phyloP scores from a whole-genome alignment of 2,113 vertebrate species.

The Egretta garzetta region DNA sequence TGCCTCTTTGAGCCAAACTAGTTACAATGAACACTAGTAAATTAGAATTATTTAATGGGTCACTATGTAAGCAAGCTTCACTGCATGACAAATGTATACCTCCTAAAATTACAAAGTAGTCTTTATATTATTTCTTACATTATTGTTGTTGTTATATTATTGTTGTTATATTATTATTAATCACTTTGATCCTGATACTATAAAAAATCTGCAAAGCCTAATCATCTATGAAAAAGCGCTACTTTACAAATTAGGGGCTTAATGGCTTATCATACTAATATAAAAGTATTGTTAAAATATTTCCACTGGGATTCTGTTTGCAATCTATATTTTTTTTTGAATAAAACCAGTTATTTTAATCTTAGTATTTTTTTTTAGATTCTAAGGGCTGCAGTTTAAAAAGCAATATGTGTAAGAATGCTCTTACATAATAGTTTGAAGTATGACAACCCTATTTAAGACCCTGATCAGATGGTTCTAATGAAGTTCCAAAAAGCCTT shows the following conservation, averaged over 20 bases:
- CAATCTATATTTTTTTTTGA: not conserved
- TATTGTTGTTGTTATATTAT: not conserved
- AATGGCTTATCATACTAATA: not conserved
- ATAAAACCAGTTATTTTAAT: not conserved
- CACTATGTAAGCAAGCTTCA: not conserved
- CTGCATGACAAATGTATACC: not conserved
- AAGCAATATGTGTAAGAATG: not conserved
- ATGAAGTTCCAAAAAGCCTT: not conserved
- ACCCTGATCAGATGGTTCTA: not conserved
- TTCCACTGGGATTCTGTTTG: not conserved
- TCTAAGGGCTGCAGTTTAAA: not conserved
- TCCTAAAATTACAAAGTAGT: not conserved
- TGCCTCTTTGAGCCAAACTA: not conserved
- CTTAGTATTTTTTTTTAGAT: not conserved
- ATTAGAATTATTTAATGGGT: conserved; percentile 25
- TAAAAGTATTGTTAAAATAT: not conserved
- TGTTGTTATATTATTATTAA: not conserved
- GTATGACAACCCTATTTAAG: not conserved
- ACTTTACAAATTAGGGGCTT: not conserved
- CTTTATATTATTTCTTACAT: not conserved
- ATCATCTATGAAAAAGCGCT: not conserved
- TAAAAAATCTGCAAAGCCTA: not conserved
- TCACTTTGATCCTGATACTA: not conserved
- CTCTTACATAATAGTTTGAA: not conserved
- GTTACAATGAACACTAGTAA: not conserved